These are phyloP conservation scores for Apis mellifera DNA, from an alignment of 1,140 invertebrate species.

Conservation along the genomic window DNA sequence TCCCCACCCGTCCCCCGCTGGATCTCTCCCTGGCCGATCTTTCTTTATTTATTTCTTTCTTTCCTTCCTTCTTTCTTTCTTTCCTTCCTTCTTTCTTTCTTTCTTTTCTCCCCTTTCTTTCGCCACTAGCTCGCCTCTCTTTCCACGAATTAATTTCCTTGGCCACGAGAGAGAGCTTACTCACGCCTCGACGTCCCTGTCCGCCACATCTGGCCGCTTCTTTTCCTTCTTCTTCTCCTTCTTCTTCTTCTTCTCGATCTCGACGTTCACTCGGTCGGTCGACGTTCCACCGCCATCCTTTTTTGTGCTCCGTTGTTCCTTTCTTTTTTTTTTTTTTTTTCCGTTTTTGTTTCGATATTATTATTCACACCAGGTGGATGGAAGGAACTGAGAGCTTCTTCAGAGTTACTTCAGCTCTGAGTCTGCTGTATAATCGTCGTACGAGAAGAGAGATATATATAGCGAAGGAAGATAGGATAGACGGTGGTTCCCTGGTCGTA, in stretches of 20 bases:
- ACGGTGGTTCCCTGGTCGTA: conserved; percentile 10
- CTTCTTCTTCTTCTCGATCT: neutral
- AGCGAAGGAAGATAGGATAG: conserved; percentile 31
- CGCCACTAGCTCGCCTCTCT: conserved; percentile 12
- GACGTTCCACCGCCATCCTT: no score
- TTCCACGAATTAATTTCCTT: conserved; percentile 60
- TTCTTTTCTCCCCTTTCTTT: conserved; percentile 25
- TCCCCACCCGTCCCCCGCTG: neutral
- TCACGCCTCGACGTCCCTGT: conserved; percentile 47
- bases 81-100: no score
- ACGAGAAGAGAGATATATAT: no score
- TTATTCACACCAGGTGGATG: no score
- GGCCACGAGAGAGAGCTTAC: conserved; percentile 41
- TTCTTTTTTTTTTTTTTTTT: no score
- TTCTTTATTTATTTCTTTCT: conserved; percentile 1
- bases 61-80: neutral
- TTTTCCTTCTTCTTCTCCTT: neutral
- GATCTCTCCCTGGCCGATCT: neutral
- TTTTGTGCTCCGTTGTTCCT: no score
- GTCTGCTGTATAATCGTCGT: no score
- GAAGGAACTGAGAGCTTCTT: no score
- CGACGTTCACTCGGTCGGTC: neutral
- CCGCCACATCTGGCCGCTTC: conserved; percentile 43
- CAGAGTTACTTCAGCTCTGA: no score
- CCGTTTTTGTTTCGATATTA: no score